Conservation (phyloP, 2,797 vertebrate genomes). For the Poecilia gillii region DNA sequence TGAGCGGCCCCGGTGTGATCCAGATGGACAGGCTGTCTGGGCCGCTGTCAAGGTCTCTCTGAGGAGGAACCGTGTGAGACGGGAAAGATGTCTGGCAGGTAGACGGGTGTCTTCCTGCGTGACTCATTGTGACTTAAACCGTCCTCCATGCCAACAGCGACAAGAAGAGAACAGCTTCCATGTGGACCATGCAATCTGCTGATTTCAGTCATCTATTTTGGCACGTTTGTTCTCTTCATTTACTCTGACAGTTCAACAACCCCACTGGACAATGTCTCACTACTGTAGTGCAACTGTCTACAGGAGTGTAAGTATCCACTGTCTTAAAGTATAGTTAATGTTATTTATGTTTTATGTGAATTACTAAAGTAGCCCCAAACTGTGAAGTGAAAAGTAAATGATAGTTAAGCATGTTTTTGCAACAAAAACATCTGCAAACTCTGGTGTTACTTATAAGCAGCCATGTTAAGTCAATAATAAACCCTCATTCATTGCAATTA, state of each 20-base stretch:
- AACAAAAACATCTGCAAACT: background rate
- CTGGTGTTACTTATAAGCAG: background rate
- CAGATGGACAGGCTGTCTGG: conserved; percentile 46
- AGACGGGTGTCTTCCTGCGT: conserved; percentile 42
- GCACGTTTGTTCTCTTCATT: conserved; percentile 8
- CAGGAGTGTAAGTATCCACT: too few relatives aligned
- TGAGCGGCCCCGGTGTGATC: conserved; percentile 40
- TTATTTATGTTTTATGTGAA: background rate
- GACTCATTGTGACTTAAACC: conserved; percentile 41
- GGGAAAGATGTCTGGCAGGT: conserved; percentile 46
- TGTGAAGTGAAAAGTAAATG: background rate
- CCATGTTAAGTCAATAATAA: background rate
- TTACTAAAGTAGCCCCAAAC: background rate
- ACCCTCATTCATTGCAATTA: background rate
- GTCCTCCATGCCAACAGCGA: conserved; percentile 34
- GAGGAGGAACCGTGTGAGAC: conserved; percentile 34
- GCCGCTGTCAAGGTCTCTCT: conserved; percentile 38
- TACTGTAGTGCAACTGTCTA: background rate
- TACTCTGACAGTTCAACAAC: background rate
- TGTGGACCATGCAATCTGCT: conserved; percentile 25
- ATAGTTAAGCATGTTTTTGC: background rate
- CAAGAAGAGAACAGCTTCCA: conserved; percentile 19
- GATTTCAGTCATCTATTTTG: conserved; percentile 8
- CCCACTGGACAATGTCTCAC: background rate
- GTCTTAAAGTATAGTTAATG: background rate